Base-by-base conservation (phyloP, 2,888 invertebrate genomes). In the Synergus umbraculus region DNA sequence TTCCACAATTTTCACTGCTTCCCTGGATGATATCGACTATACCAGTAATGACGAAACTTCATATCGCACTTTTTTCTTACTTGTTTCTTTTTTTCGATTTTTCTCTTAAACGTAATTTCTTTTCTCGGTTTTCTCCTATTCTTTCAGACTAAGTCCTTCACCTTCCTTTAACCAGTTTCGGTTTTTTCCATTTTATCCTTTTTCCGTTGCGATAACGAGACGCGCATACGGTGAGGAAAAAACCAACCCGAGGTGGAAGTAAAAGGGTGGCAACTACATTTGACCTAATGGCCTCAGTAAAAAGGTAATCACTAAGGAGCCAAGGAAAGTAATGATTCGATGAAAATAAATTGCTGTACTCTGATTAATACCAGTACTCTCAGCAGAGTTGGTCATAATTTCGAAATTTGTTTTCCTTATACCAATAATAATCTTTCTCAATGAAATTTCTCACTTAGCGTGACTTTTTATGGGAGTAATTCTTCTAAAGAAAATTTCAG, bases 251-350 rank as follows among this genome's bases (percentile, higher is more conserved):
- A 54, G 54, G 10, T 54, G 29, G 54, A 58, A 54, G 37, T 37
- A 73, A 41, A 73, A 73, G n/a, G 49, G 73, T 29, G 73, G 54
- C 54, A 73, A 73, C 49, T 58, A 73, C 54, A 73, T 73, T 37
- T 73, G 73, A 73, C 54, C 73, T 54, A 73, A 73, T 73, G 54
- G 54, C 73, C 2, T 73, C 37, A 73, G 73, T 73, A 58, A 73
- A 58, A 73, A 73, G 54, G 73, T 73, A 73, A 73, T 73, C 41
- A 73, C 73, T 73, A 73, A 54, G 73, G 37, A 73, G n/a, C 37
- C 41, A 37, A 37, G n/a, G 15, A 54, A 41, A 37, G 41, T 73
- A 73, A 73, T 73, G 54, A 73, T 73, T 73, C n/a, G 73, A 73
- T 73, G 37, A 18, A 73, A 73, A 73, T 54, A 54, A 73, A 73